phyloP scores from a whole-genome alignment of 1,140 invertebrate species.

The Pseudobourletiella spinata region DNA sequence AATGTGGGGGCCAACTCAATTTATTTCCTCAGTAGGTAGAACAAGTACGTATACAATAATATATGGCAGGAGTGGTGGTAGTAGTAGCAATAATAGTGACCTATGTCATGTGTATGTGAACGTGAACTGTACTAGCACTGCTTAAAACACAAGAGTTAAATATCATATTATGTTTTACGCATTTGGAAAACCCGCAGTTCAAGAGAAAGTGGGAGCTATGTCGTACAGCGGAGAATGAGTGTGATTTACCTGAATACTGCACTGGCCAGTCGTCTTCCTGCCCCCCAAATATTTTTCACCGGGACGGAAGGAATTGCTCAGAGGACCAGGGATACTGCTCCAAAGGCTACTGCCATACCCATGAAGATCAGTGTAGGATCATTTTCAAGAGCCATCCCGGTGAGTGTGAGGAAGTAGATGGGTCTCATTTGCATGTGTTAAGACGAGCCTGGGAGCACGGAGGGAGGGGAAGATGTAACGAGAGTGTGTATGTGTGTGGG shows the following conservation, averaged over 20 bases:
- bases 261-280: conserved; percentile 66
- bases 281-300: conserved; percentile 73
- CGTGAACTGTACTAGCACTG: background rate
- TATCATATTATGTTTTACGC: background rate
- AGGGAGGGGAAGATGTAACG: too few relatives aligned
- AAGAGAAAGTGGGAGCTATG: conserved; percentile 48
- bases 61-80: background rate
- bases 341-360: conserved; percentile 76
- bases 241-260: conserved; percentile 92
- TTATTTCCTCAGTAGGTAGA: background rate
- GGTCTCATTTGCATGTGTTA: too few relatives aligned
- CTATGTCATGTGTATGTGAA: background rate
- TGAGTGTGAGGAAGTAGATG: too few relatives aligned
- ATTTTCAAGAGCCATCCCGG: background rate
- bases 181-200: conserved; percentile 1
- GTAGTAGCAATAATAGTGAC: background rate
- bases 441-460: too few relatives aligned
- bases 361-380: conserved; percentile 42
- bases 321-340: conserved; percentile 48
- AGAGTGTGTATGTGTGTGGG: too few relatives aligned
- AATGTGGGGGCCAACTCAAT: too few relatives aligned
- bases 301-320: conserved; percentile 77
- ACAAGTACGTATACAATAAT: background rate
- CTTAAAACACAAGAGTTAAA: background rate
- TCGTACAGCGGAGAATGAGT: conserved; percentile 68